Percentiles rank a stretch among this genome's conserved stretches.
Conservation (phyloP, 2,113 vertebrate species). For the Tupaia tana region DNA sequence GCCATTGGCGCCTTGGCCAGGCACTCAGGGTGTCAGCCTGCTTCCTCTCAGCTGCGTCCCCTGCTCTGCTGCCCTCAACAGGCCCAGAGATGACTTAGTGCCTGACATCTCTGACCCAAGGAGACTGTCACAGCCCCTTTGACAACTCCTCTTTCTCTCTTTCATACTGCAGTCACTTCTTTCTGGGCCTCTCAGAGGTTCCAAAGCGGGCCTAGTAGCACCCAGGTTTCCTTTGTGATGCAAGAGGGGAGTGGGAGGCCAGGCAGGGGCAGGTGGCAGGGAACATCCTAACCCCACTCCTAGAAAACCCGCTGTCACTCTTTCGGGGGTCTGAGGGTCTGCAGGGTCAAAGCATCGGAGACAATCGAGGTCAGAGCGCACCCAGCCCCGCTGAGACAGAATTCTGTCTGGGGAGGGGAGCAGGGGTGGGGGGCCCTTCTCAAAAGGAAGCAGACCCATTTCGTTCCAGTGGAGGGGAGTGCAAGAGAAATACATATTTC, state of each 20-base stretch:
- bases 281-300: background rate
- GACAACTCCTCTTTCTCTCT: background rate
- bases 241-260: background rate
- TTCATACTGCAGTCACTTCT: background rate
- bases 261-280: background rate
- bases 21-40: background rate
- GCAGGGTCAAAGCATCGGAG: background rate
- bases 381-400: background rate
- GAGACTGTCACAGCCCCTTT: background rate
- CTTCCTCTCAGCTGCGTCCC: background rate
- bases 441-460: background rate
- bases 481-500: background rate
- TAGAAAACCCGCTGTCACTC: background rate
- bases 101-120: background rate
- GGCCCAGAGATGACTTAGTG: background rate
- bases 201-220: background rate
- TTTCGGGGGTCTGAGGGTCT: background rate
- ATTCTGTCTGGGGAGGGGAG: background rate
- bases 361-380: background rate
- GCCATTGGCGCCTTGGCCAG: background rate
- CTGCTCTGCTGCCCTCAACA: background rate
- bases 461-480: background rate
- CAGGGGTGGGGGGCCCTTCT: background rate
- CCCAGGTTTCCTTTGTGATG: slow-evolving; percentile 46
- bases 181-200: background rate